phyloP scores from a whole-genome alignment of 2,888 invertebrate species.

The Cheilosia pagana region DNA sequence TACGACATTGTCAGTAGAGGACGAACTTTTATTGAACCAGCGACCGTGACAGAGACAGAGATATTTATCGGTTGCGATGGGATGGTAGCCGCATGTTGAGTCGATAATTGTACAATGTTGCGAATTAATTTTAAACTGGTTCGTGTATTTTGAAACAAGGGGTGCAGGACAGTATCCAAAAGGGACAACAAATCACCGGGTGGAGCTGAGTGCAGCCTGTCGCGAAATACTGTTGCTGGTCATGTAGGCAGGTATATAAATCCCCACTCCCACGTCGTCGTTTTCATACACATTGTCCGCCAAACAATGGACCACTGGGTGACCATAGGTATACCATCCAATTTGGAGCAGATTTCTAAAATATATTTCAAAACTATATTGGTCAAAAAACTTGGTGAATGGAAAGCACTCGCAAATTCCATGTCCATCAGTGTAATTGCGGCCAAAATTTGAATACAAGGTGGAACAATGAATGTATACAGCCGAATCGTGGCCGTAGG shows the following conservation, averaged over 20 bases:
- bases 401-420: conserved; percentile 19
- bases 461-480: conserved; percentile 46
- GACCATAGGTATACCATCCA: neutral
- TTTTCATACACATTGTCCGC: neutral
- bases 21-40: conserved; percentile 5
- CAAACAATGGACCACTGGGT: conserved; percentile 11
- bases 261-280: too few species aligned
- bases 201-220: too few species aligned
- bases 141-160: too few species aligned
- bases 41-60: neutral
- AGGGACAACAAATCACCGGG: too few species aligned
- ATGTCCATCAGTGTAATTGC: conserved; percentile 58
- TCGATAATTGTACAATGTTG: conserved; percentile 35
- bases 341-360: conserved; percentile 12
- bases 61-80: conserved; percentile 13
- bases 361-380: conserved; percentile 21
- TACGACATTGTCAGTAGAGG: conserved; percentile 56
- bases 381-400: conserved; percentile 22
- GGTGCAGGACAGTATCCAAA: too few species aligned
- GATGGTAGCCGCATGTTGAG: conserved; percentile 10
- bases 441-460: conserved; percentile 49
- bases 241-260: too few species aligned
- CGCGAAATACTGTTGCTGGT: too few species aligned
- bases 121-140: conserved; percentile 9
- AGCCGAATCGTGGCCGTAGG: conserved; percentile 36